Base-by-base conservation (phyloP, 2,113 vertebrate genomes). In the Sakesphorus luctuosus region DNA sequence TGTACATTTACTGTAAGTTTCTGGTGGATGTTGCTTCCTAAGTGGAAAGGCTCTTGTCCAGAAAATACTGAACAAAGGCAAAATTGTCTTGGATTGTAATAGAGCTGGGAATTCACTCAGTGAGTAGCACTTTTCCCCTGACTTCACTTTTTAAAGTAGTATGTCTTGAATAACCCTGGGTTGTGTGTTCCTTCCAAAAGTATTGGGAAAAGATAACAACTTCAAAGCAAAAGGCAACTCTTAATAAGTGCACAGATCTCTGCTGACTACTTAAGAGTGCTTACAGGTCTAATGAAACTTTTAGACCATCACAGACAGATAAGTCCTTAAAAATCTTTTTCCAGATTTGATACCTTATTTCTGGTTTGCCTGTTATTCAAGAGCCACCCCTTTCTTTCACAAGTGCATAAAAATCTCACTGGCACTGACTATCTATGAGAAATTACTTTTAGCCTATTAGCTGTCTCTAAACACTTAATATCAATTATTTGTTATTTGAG, bases 401-500 rank as follows among this genome's bases (percentile, higher is more conserved):
- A 83, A 83, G 15, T 11, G 6, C 25, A 46, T n/a, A 13, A 72
- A 15, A 89, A 90, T 89, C 82, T 73, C 74, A 84, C 33, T 81
- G 67, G 56, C 36, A 62, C 19, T 91, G 2, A 3, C 84, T 38
- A 19, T 40, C 44, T 17, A 5, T 49, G 40, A 93, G 86, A 88
- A 95, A 90, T 62, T 2, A 80, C 75, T 76, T 93, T 58, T 84
- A 83, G 58, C 44, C 78, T 72, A 59, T 4, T 8, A 94, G 78
- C 44, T 56, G 58, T 49, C 52, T 75, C 78, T 65, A 67, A 93
- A 76, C 36, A 68, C 46, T 94, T 95, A 21, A 93, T 91, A 87
- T 96, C 71, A 82, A 91, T 90, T 90, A 95, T 91, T 84, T 91
- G 66, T 75, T 90, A 85, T 84, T 89, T 91, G 61, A 76, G 53